A percentile compares a stretch with the other conserved stretches of the same genome.
Conservation (phyloP, 2,797 vertebrate genomes). For the Artibeus jamaicensis region DNA sequence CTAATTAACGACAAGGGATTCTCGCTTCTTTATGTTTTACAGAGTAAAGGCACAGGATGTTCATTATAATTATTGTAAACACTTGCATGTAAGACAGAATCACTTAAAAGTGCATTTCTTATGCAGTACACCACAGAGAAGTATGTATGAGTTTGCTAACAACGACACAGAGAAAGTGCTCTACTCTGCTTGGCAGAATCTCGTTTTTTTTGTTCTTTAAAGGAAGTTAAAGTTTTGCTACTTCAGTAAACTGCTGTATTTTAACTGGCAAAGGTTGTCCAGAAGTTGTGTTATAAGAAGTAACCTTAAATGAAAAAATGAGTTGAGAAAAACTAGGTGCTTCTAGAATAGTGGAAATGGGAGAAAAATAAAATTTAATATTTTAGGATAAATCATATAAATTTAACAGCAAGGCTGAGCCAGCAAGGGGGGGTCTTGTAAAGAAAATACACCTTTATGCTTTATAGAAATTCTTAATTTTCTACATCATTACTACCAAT, state of each 20-base stretch:
- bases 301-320: not conserved
- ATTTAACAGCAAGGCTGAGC: not conserved
- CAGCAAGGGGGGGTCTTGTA: not conserved
- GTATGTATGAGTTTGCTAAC: not conserved
- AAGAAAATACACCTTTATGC: not conserved
- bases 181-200: not conserved
- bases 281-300: not conserved
- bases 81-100: not conserved
- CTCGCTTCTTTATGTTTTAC: not conserved
- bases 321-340: not conserved
- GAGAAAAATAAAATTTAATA: conserved; percentile 17
- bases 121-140: not conserved
- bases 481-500: not conserved
- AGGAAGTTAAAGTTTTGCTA: not conserved
- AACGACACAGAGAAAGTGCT: not conserved
- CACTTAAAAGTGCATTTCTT: not conserved
- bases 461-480: not conserved
- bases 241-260: not conserved
- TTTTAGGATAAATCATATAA: not conserved
- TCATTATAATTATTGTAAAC: not conserved
- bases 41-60: not conserved
- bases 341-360: not conserved
- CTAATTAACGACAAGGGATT: not conserved
- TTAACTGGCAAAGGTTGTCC: not conserved
- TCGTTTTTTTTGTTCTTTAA: not conserved